These are phyloP conservation scores for Hartigia nigra DNA, from an alignment of 2,888 invertebrate species.

Conservation along the genomic window DNA sequence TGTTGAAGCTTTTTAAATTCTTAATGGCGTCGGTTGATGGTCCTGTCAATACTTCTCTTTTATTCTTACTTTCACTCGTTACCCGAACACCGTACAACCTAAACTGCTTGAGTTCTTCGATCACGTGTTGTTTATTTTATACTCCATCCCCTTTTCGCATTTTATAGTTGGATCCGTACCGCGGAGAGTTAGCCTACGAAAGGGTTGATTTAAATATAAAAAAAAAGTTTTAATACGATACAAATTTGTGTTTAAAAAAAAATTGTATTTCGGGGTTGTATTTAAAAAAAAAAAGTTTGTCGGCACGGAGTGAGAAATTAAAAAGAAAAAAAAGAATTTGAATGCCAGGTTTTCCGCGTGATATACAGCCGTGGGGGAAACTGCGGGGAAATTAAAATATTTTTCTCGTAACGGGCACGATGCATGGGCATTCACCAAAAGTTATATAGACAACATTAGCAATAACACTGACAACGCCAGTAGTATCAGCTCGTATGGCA, in stretches of 20 bases:
- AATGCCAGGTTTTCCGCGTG: not conserved
- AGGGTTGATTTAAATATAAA: not conserved
- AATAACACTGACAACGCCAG: not conserved
- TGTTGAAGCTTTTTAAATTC: constrained; percentile 41
- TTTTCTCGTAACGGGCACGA: not conserved
- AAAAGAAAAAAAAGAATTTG: not conserved
- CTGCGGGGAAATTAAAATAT: not conserved
- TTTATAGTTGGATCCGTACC: not conserved
- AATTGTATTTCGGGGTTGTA: not conserved
- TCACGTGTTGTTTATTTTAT: not conserved
- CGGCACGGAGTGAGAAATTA: not conserved
- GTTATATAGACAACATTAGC: not conserved
- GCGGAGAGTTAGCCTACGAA: not conserved
- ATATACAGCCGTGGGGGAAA: not conserved
- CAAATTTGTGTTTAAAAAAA: not conserved
- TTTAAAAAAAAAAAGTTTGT: not conserved
- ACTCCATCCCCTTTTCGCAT: not conserved
- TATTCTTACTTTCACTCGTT: not conserved
- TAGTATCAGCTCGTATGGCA: not conserved
- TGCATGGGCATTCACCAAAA: not conserved
- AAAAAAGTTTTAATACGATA: not conserved
- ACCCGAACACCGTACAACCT: not conserved
- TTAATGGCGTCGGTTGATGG: not conserved
- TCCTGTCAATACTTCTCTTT: not conserved
- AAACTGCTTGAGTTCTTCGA: not conserved